phyloP scores from a whole-genome alignment of 2,113 vertebrate species.

The Gymnogyps californianus region DNA sequence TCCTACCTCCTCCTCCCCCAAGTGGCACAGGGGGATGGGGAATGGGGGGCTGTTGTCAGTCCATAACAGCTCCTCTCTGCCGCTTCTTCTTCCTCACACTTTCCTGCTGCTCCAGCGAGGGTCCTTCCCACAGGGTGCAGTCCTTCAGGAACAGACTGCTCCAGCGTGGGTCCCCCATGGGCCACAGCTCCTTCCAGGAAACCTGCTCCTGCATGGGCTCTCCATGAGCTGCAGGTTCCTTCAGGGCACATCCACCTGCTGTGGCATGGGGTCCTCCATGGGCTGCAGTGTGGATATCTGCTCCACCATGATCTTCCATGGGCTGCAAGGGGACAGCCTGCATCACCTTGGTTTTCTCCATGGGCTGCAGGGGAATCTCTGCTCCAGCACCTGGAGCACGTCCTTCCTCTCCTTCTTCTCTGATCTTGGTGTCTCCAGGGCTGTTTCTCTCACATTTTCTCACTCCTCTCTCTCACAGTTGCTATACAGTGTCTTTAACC shows the following conservation, averaged over 20 bases:
- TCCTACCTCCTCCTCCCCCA: not conserved
- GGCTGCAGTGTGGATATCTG: not conserved
- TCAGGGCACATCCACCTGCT: not conserved
- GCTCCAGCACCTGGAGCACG: not conserved
- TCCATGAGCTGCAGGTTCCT: not conserved
- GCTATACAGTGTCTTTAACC: not conserved
- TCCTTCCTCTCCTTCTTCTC: not conserved
- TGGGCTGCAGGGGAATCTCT: not conserved
- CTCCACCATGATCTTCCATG: not conserved
- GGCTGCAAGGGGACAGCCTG: not conserved
- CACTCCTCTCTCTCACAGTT: not conserved
- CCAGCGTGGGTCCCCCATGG: rapidly evolving
- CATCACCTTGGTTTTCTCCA: not conserved
- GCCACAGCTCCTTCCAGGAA: not conserved
- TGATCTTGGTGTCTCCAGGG: not conserved
- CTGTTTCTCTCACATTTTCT: not conserved
- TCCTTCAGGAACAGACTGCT: not conserved
- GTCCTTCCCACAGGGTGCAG: not conserved
- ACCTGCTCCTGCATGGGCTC: not conserved
- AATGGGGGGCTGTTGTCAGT: not conserved
- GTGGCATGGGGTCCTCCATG: too few relatives aligned
- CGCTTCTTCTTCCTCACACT: not conserved
- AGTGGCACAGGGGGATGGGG: not conserved
- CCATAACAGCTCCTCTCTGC: not conserved
- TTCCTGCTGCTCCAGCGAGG: rapidly evolving